Conservation (phyloP, 2,888 invertebrate species). For the Sipha maydis region DNA sequence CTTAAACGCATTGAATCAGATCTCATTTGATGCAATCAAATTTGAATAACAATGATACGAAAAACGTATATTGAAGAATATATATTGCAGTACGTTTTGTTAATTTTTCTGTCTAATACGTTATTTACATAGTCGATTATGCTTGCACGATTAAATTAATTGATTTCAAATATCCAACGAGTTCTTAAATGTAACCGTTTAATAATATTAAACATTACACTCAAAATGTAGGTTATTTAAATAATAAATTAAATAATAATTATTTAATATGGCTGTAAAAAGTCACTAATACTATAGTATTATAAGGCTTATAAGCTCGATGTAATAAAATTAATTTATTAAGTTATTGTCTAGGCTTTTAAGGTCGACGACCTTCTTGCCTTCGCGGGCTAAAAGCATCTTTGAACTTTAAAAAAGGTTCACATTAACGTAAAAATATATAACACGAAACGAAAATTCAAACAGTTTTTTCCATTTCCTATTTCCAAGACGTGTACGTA, state of each 20-base stretch:
- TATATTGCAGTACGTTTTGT: too few species aligned
- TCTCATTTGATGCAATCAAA: neutral
- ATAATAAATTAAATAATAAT: too few species aligned
- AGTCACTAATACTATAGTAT: neutral
- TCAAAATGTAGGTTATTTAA: too few species aligned
- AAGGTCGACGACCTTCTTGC: neutral
- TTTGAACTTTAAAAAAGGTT: conserved; percentile 11
- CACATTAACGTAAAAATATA: neutral
- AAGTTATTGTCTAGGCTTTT: neutral
- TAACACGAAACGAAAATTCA: neutral
- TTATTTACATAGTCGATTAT: too few species aligned
- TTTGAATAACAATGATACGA: neutral
- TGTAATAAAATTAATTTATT: neutral
- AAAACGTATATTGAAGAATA: too few species aligned
- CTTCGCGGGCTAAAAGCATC: neutral
- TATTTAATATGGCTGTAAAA: too few species aligned
- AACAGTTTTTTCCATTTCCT: neutral
- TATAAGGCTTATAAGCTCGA: too few species aligned
- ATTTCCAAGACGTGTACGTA: neutral
- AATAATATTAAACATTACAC: too few species aligned
- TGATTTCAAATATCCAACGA: too few species aligned
- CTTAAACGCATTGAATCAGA: neutral
- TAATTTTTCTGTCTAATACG: too few species aligned
- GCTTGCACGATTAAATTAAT: too few species aligned
- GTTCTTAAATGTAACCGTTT: too few species aligned